Base-by-base conservation (phyloP, 1,140 invertebrate genomes). In the Pemphigus obesinymphae region DNA sequence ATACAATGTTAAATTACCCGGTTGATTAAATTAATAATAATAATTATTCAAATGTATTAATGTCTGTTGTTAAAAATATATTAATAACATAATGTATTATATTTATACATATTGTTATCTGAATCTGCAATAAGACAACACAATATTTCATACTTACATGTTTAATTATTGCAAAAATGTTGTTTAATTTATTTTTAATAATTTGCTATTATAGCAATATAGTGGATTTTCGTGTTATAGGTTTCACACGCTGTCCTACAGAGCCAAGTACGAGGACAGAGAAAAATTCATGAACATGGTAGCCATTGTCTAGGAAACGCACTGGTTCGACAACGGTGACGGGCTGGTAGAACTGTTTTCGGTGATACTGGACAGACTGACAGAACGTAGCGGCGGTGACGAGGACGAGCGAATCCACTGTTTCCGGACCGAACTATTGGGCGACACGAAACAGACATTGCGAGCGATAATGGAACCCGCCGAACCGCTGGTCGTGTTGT, bases 401-500 rank as follows among this genome's bases (percentile, higher is more conserved):
- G 7, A 26, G 5, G 17, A 34, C 1, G 6, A 10, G 2, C 5
- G 29, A 2, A 5, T 3, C 6, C 13, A 20, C 0, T 2, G 0
- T 2, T 75, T 53, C 2, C 23, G 29, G 48, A 17, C 34, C 2
- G 34, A 68, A 40, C 10, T 68, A 10, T 23, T 37, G 43, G 3
- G 10, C 0, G 72, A 37, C 7, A 3, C 72, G 11, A 4, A 37
- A 13, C 6, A n/a, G 6, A 23, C n/a, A 4, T 13, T 75, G 17
- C 13, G 11, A 8, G 29, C 8, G 7, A 20, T 13, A 1, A 55
- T 53, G 31, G 7, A 55, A 8, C 29, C 85, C 0, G 48, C 75
- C 4, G 86, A 87, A 31, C 85, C 86, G 0, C 66, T 88, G 6
- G 84, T 86, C 0, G 86, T 86, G 0, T 23, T 89, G 0, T 85